phyloP scores from a whole-genome alignment of 2,797 vertebrate genomes.

The Artibeus jamaicensis region DNA sequence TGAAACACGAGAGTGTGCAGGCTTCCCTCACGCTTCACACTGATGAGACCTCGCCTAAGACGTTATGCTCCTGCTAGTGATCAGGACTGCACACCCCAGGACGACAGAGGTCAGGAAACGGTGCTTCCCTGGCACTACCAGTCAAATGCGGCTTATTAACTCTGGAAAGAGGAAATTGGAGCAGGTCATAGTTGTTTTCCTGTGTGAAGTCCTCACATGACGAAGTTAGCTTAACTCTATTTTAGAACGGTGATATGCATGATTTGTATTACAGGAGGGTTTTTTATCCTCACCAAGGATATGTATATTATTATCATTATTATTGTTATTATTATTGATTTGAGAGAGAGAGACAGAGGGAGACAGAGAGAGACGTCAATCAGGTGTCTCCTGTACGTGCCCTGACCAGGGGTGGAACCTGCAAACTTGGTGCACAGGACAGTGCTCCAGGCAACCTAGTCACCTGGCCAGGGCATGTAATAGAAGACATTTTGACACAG shows the following conservation, averaged over 20 bases:
- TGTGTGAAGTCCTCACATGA: neutral
- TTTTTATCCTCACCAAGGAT: neutral
- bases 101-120: neutral
- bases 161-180: neutral
- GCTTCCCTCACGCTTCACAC: fast-evolving
- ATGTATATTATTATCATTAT: neutral
- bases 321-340: neutral
- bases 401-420: neutral
- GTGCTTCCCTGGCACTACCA: neutral
- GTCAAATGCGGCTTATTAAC: neutral
- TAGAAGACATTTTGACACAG: neutral
- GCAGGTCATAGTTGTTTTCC: neutral
- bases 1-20: neutral
- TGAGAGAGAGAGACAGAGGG: neutral
- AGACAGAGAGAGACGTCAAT: neutral
- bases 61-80: fast-evolving
- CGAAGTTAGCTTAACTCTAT: neutral
- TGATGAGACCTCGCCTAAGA: neutral
- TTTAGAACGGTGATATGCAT: neutral
- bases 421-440: neutral
- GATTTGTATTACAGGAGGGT: neutral
- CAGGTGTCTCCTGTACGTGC: neutral
- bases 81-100: neutral
- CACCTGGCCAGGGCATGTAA: neutral
- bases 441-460: neutral